Evolutionary conservation across 2,888 invertebrate species (phyloP).

Genomic region (Fragum fragum): DNA sequence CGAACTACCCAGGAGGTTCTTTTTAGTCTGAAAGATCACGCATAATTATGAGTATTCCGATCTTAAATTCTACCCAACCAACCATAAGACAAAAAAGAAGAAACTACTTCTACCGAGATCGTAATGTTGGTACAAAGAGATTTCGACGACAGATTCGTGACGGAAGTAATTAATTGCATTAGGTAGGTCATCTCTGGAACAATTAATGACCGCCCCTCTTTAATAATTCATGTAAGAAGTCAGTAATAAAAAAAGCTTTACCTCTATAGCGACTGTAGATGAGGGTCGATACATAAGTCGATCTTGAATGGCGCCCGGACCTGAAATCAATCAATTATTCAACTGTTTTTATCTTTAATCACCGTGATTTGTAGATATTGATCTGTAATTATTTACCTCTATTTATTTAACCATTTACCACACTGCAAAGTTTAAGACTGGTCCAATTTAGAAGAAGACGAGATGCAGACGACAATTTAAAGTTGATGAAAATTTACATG

Average conservation of each 20-base stretch:
- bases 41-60: no score
- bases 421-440: no score
- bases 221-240: background rate
- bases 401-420: no score
- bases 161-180: background rate
- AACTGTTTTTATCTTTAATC: background rate
- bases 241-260: background rate
- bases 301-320: background rate
- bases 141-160: background rate
- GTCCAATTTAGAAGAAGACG: no score
- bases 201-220: background rate
- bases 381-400: background rate
- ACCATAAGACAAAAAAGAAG: no score
- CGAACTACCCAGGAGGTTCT: no score
- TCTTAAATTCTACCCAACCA: no score
- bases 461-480: no score
- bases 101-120: no score
- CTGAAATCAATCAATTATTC: constrained; percentile 1
- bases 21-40: no score
- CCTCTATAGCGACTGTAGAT: background rate
- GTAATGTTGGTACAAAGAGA: no score
- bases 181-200: background rate
- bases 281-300: constrained; percentile 14
- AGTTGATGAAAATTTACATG: no score
- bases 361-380: constrained; percentile 6